phyloP scores from a whole-genome alignment of 2,113 vertebrate species.

The Epinephelus lanceolatus region DNA sequence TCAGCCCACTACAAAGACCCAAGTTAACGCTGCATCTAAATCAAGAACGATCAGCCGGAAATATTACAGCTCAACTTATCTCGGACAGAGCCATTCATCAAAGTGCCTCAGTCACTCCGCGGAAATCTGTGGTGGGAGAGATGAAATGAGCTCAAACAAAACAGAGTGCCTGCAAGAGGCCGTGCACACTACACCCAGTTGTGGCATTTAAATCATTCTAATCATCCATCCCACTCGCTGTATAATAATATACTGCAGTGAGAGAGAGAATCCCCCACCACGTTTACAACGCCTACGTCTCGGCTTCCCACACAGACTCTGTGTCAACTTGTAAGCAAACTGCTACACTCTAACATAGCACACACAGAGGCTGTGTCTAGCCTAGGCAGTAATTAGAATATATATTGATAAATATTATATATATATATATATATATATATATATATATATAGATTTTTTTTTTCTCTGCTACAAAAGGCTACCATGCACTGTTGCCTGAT shows the following conservation, averaged over 20 bases:
- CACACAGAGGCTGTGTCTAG: neutral
- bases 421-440: too few species aligned
- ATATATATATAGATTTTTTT: too few species aligned
- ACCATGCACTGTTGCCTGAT: too few species aligned
- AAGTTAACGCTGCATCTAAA: constrained; percentile 45
- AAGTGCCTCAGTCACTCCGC: constrained; percentile 29
- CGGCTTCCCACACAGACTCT: constrained; percentile 45
- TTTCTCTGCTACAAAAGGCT: too few species aligned
- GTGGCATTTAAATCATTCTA: constrained; percentile 72
- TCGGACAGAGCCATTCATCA: constrained; percentile 58
- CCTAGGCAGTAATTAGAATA: constrained; percentile 14
- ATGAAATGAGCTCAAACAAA: constrained; percentile 48
- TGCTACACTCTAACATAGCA: neutral
- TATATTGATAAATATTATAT: neutral
- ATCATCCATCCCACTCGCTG: constrained; percentile 73
- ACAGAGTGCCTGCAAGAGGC: constrained; percentile 43
- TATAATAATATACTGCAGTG: constrained; percentile 65
- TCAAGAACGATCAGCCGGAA: constrained; percentile 34
- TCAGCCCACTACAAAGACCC: constrained; percentile 17
- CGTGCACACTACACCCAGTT: constrained; percentile 46
- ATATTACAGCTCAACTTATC: constrained; percentile 40
- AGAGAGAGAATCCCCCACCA: constrained; percentile 45
- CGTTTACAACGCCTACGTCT: constrained; percentile 57
- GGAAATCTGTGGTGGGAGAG: constrained; percentile 33
- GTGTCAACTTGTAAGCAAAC: constrained; percentile 55